Evolutionary conservation across 1,140 invertebrate genomes (phyloP).

Genomic region (Leucophenga varia): DNA sequence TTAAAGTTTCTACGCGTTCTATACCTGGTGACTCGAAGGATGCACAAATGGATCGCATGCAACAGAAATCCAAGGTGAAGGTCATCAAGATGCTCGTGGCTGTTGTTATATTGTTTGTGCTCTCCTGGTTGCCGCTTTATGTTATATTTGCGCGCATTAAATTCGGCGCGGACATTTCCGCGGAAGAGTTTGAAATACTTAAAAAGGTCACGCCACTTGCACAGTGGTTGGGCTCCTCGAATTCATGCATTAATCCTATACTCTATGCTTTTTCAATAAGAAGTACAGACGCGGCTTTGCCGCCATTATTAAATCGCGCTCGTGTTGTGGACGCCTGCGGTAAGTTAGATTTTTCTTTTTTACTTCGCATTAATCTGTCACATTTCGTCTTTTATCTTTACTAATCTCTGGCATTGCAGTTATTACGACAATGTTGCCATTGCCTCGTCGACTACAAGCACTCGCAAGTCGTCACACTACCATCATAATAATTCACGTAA

Average conservation of each 20-base stretch:
- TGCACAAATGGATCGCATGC: slow-evolving; percentile 86
- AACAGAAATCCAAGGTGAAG: slow-evolving; percentile 90
- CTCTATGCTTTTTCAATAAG: slow-evolving; percentile 98
- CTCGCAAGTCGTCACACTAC: slow-evolving; percentile 80
- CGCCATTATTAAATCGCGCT: slow-evolving; percentile 80
- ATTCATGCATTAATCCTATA: slow-evolving; percentile 94
- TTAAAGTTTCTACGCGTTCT: slow-evolving; percentile 80
- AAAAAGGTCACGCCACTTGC: slow-evolving; percentile 84
- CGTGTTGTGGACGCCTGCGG: slow-evolving; percentile 78
- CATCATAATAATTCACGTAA: slow-evolving; percentile 69
- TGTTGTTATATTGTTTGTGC: slow-evolving; percentile 90
- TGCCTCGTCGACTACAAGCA: slow-evolving; percentile 79
- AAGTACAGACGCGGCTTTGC: slow-evolving; percentile 93
- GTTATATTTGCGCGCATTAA: slow-evolving; percentile 86
- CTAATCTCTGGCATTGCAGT: slow-evolving; percentile 19
- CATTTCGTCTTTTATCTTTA: not conserved
- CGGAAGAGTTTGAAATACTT: slow-evolving; percentile 73
- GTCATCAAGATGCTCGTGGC: slow-evolving; percentile 96
- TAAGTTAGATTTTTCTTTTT: slow-evolving; percentile 51
- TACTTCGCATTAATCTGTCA: not conserved
- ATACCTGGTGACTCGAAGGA: slow-evolving; percentile 90
- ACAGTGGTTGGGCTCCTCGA: slow-evolving; percentile 94
- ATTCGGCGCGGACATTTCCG: slow-evolving; percentile 60
- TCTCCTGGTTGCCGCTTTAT: slow-evolving; percentile 95
- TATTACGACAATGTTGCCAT: slow-evolving; percentile 78